These are phyloP conservation scores for Neoscelio sp. DNA, from an alignment of 2,888 invertebrate genomes.

Conservation along the genomic window DNA sequence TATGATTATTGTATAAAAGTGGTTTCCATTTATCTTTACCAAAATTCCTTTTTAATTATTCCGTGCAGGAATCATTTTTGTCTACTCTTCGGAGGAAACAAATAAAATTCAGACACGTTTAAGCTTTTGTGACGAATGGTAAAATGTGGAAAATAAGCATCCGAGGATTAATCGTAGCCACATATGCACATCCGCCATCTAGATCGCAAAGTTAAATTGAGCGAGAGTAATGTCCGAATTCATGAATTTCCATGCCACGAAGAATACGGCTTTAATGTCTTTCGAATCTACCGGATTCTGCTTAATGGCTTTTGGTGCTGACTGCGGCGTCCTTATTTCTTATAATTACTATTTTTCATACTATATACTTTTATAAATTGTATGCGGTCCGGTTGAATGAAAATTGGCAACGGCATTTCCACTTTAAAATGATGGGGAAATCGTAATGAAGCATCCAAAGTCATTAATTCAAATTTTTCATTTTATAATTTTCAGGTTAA, in stretches of 20 bases:
- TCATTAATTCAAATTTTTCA: background rate
- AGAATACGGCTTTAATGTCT: conserved; percentile 17
- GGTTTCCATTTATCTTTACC: too few species aligned
- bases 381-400: conserved; percentile 2
- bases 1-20: conserved; percentile 30
- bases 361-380: conserved; percentile 11
- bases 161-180: conserved; percentile 26
- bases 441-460: background rate
- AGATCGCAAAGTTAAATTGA: conserved; percentile 33
- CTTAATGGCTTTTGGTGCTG: conserved; percentile 18
- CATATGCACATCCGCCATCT: conserved; percentile 5
- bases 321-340: conserved; percentile 12
- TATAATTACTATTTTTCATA: conserved; percentile 19
- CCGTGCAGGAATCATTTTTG: too few species aligned
- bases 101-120: too few species aligned
- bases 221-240: conserved; percentile 30
- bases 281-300: conserved; percentile 3
- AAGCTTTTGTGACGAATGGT: conserved; percentile 18
- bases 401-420: background rate
- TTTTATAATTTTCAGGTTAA: too few species aligned
- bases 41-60: too few species aligned
- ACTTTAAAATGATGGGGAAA: background rate
- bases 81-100: too few species aligned
- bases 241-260: conserved; percentile 27
- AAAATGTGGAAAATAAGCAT: conserved; percentile 11